Percentiles rank a stretch among this genome's conserved stretches.
These are phyloP conservation scores for Capromys pilorides DNA, from an alignment of 2,797 vertebrate genomes.

Conservation along the genomic window DNA sequence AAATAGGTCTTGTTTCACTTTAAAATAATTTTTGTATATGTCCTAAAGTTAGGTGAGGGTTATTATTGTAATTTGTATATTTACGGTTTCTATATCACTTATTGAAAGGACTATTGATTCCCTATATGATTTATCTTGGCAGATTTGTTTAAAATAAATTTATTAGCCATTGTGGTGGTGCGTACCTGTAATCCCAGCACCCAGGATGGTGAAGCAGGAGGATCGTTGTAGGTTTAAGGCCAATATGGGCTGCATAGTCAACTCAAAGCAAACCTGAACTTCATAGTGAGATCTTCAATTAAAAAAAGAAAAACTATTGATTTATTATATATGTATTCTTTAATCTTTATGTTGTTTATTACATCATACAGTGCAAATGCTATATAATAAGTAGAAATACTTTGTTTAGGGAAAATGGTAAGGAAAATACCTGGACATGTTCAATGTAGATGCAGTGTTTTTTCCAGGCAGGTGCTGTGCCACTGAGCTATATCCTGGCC, in stretches of 20 bases:
- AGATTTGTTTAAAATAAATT: neutral
- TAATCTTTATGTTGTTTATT: neutral
- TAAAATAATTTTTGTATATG: neutral
- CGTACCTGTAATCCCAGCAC: neutral
- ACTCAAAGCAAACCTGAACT: neutral
- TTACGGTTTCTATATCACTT: neutral
- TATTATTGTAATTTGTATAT: neutral
- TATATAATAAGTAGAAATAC: neutral
- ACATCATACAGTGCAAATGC: neutral
- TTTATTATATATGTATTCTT: neutral
- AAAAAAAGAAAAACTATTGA: neutral
- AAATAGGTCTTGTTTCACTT: neutral
- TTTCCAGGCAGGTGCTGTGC: neutral
- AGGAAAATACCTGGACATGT: neutral
- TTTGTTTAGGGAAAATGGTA: neutral
- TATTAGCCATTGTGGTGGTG: neutral
- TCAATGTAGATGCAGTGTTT: neutral
- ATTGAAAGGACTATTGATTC: neutral
- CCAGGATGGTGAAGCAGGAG: neutral
- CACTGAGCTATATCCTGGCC: too few species aligned
- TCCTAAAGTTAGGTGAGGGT: neutral
- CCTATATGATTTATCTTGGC: neutral
- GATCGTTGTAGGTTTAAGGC: neutral
- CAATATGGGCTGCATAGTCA: neutral
- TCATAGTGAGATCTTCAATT: neutral